Base-by-base conservation (phyloP, 64 coral and sea anemone species). In the Actinia equina region DNA sequence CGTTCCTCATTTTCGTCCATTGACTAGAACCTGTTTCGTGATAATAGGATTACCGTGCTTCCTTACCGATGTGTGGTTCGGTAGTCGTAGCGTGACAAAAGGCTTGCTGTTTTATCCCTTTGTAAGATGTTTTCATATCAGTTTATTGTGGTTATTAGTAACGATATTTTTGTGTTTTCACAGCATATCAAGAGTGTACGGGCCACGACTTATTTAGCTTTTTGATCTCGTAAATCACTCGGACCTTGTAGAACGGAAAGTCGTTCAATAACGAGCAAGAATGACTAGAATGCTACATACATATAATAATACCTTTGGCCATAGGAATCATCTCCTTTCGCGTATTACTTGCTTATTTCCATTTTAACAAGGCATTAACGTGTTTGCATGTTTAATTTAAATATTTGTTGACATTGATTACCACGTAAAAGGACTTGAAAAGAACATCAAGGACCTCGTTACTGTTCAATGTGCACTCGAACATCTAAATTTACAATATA, bases 41-140 rank as follows among this genome's bases (percentile, higher is more conserved):
- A 81, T 81, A 81, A 81, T 81, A 81, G 78, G 78, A 81, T 81
- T 81, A 81, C 43, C 78, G 43, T 81, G 49, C 43, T 81, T 81
- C 78, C 49, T 44, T 81, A 9, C 41, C 78, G 49, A 81, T 81
- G 43, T 79, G 30, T 81, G 42, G 49, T 17, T 81, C 42, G 30
- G 30, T 81, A 81, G 49, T 52, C 78, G 52, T 81, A 52, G 78
- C 78, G 78, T 81, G 78, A 81, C 78, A 81, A 81, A 52, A 44
- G 49, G 12, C 78, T 81, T 81, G 22, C 78, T 81, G 78, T 81
- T 81, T 49, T 81, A 51, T 81, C 49, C 78, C 45, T 81, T 74
- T 74, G 69, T 74, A 30, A 27, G 26, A 41, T 74, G n/a, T 74
- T 41, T 74, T 74, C 69, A 26, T 41, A 41, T 74, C 69, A 74